Conservation (phyloP, 1,140 invertebrate genomes). For the Brachionus calyciflorus region DNA sequence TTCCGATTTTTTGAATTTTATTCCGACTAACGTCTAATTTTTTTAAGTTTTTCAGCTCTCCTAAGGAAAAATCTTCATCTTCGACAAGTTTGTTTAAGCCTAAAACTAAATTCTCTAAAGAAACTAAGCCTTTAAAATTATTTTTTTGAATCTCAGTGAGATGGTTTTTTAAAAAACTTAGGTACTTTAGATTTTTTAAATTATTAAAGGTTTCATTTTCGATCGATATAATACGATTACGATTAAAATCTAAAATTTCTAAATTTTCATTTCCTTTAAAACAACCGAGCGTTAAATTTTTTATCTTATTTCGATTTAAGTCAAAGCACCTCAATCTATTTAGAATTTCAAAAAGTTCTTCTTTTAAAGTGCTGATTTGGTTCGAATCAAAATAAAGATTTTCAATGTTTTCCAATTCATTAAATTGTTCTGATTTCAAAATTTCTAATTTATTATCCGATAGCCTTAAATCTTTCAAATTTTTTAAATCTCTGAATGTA, state of each 20-base stretch:
- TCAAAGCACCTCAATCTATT: too few species aligned
- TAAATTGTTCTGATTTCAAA: background rate
- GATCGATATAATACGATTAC: background rate
- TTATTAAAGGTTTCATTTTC: background rate
- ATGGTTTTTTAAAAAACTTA: background rate
- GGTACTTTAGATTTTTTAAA: background rate
- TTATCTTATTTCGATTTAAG: background rate
- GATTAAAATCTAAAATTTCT: background rate
- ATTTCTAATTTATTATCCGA: background rate
- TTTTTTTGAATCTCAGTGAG: background rate
- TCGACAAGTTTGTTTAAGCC: background rate
- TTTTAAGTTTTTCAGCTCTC: background rate
- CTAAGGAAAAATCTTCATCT: background rate
- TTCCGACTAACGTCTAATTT: background rate
- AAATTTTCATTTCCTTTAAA: background rate
- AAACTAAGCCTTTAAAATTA: background rate
- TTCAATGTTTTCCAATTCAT: background rate
- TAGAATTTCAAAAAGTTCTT: too few species aligned
- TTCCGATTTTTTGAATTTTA: background rate
- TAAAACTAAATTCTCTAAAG: background rate
- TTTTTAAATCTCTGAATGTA: background rate
- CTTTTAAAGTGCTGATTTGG: background rate
- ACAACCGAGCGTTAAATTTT: background rate
- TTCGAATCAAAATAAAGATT: constrained; percentile 4
- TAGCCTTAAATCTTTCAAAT: background rate